Base-by-base conservation (phyloP, 2,888 invertebrate genomes). In the Acleris holmiana region DNA sequence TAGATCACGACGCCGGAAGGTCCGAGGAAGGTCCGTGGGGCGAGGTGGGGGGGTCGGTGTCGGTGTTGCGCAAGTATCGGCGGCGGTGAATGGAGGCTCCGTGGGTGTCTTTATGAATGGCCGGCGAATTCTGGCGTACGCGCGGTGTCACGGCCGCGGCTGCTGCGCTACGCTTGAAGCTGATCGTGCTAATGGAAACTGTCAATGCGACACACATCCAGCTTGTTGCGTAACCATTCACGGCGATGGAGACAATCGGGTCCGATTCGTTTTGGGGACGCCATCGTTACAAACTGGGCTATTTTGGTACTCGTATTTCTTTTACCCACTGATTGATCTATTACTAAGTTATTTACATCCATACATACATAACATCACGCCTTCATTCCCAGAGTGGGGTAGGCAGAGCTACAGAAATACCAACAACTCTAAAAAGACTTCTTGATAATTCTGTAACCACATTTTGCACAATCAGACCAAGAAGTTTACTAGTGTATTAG, bases 51-150 rank as follows among this genome's bases (percentile, higher is more conserved):
- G 76, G 77, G 78, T 81, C 82, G 84, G 83, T 77, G 83, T 78
- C 80, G 79, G 74, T 91, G 75, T 91, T 91, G 91, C 84, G 85
- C 90, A 91, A 91, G 73, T 75, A 70, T 51, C 74, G 88, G 88
- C 89, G 88, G 89, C 88, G 83, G 89, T 89, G 90, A 90, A 90
- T 90, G 91, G 90, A 87, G 78, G 75, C 83, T 80, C 80, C 73
- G 92, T 80, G 88, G 82, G 73, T 75, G 84, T 90, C 89, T 91
- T 91, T 90, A 92, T 92, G 89, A 91, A 92, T 92, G 92, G 87
- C 90, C 89, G 82, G 87, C 88, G 80, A 89, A 89, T 85, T 88
- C 78, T 84, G 86, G 83, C 85, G 88, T 89, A 91, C 90, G 87
- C 88, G 84, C 86, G 81, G 82, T 88, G 91, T 91, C 91, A 91